Conservation (phyloP, 2,888 invertebrate genomes). For the Athrips mouffetella region DNA sequence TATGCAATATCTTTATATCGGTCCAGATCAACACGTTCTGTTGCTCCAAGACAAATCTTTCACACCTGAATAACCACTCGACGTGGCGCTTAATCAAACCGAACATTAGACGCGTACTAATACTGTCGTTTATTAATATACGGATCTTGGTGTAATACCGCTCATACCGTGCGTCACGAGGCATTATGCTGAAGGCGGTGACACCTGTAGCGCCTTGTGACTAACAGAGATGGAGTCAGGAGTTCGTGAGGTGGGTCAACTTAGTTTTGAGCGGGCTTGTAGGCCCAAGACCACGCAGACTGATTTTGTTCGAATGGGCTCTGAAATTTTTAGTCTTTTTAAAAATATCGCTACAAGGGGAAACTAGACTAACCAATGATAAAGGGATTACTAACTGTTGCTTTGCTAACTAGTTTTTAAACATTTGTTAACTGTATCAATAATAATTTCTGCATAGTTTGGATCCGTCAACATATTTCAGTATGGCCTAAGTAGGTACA, state of each 20-base stretch:
- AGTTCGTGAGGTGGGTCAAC: not conserved
- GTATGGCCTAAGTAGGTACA: too few species aligned
- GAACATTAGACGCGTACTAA: conserved; percentile 9
- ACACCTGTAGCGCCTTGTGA: conserved; percentile 52
- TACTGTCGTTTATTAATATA: conserved; percentile 4
- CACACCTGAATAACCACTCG: not conserved
- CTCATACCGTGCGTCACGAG: conserved; percentile 29
- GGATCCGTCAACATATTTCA: too few species aligned
- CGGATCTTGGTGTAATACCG: not conserved
- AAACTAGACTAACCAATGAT: too few species aligned
- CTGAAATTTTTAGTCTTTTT: too few species aligned
- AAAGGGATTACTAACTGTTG: too few species aligned
- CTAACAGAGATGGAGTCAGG: not conserved
- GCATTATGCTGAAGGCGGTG: conserved; percentile 40
- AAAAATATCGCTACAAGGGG: too few species aligned
- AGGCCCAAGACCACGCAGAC: too few species aligned
- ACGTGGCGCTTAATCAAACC: conserved; percentile 6
- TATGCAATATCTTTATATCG: not conserved
- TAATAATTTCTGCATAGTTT: too few species aligned
- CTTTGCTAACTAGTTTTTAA: too few species aligned
- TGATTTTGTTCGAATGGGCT: too few species aligned
- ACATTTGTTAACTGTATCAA: too few species aligned
- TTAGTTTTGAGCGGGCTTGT: not conserved
- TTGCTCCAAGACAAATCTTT: conserved; percentile 1
- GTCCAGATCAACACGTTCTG: not conserved